A percentile compares a stretch with the other conserved stretches of the same genome.
Evolutionary conservation across 2,797 vertebrate genomes (phyloP).

Genomic region (Furcifer pardalis): DNA sequence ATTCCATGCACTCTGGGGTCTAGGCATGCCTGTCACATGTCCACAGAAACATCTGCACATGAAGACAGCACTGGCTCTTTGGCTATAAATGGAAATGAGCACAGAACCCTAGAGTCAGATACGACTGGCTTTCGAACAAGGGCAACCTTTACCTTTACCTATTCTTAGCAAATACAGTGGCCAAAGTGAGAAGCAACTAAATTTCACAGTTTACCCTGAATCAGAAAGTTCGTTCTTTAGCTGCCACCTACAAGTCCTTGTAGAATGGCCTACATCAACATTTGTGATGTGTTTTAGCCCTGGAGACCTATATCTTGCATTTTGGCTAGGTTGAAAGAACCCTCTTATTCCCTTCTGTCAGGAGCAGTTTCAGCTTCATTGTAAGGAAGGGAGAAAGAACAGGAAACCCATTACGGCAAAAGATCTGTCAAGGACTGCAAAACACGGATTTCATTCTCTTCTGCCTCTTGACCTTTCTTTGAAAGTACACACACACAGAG

Average conservation of each 20-base stretch:
- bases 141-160: no score
- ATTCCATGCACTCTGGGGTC: no score
- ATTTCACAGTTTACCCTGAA: not conserved
- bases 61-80: no score
- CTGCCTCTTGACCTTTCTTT: conserved; percentile 11
- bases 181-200: no score
- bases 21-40: no score
- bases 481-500: no score
- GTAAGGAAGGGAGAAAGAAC: not conserved
- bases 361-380: fast-evolving
- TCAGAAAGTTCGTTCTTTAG: not conserved
- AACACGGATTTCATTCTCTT: conserved; percentile 22
- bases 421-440: not conserved
- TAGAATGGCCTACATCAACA: not conserved
- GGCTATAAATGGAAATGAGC: no score
- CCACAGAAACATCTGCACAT: no score
- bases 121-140: no score
- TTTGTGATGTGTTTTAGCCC: not conserved
- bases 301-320: not conserved
- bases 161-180: no score
- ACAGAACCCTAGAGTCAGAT: no score
- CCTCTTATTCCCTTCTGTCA: fast-evolving
- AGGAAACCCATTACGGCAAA: not conserved
- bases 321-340: not conserved
- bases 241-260: not conserved